Percentiles rank a stretch among this genome's conserved stretches.
Evolutionary conservation across 2,888 invertebrate genomes (phyloP).

Genomic region (Nudaria mundana): DNA sequence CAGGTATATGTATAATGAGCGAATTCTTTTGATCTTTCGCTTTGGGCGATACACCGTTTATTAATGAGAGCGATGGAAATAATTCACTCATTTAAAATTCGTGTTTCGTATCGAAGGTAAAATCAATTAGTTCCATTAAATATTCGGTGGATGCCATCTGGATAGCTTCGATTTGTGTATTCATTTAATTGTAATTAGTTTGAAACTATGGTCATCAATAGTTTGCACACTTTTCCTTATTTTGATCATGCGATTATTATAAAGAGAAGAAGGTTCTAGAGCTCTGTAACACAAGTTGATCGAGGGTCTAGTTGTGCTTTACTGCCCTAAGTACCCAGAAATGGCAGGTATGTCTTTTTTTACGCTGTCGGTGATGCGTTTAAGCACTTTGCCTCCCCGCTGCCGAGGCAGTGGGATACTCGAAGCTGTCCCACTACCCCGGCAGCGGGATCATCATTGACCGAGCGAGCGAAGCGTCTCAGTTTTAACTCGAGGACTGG

Average conservation of each 20-base stretch:
- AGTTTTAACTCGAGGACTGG: too few species aligned
- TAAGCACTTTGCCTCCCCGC: too few species aligned
- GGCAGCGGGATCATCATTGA: too few species aligned
- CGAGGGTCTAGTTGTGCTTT: too few species aligned
- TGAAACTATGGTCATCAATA: constrained; percentile 15
- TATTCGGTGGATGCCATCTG: constrained; percentile 39
- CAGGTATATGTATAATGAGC: constrained; percentile 37
- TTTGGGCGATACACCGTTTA: constrained; percentile 48
- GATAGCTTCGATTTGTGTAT: constrained; percentile 33
- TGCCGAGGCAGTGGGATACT: too few species aligned
- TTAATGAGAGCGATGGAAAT: constrained; percentile 41
- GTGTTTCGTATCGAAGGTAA: constrained; percentile 36
- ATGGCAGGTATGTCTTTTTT: too few species aligned
- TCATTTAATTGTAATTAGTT: constrained; percentile 31
- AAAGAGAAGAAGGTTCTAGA: too few species aligned
- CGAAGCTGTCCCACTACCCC: too few species aligned
- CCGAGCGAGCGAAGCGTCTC: too few species aligned
- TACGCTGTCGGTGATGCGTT: too few species aligned
- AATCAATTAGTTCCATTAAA: constrained; percentile 44
- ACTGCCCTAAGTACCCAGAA: too few species aligned
- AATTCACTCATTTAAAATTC: constrained; percentile 42
- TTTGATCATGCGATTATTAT: constrained; percentile 15
- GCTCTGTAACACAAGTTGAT: too few species aligned
- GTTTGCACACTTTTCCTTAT: constrained; percentile 13
- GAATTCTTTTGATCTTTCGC: constrained; percentile 44